Conservation (phyloP, 2,113 vertebrate species). For the Cariama cristata region DNA sequence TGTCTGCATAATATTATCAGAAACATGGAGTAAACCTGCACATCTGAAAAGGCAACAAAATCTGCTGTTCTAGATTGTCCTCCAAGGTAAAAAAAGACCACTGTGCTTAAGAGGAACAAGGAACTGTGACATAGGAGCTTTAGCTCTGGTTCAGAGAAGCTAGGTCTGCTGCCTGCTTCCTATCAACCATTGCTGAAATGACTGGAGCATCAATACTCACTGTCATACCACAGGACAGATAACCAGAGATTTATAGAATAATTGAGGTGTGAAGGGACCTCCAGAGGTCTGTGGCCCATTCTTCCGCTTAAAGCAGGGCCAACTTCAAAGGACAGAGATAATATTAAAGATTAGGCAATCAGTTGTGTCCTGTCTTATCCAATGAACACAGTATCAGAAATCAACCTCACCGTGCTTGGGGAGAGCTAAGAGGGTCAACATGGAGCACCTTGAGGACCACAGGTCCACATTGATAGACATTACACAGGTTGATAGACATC, state of each 20-base stretch:
- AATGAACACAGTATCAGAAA: neutral
- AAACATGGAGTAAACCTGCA: neutral
- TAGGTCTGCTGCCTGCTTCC: neutral
- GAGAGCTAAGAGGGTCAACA: neutral
- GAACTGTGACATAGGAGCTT: neutral
- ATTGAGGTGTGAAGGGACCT: neutral
- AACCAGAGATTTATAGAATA: neutral
- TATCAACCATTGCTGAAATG: neutral
- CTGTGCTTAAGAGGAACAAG: neutral
- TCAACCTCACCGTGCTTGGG: neutral
- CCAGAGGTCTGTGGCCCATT: neutral
- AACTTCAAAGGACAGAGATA: neutral
- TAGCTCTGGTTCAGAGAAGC: neutral
- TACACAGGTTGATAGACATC: neutral
- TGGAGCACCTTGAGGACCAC: neutral
- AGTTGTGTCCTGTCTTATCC: neutral
- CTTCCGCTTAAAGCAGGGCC: neutral
- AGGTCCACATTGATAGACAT: neutral
- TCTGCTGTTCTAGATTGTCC: neutral
- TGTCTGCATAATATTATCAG: neutral
- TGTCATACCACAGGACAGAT: neutral
- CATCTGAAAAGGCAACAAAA: neutral
- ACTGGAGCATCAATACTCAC: neutral
- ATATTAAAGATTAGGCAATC: neutral
- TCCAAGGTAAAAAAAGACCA: neutral